Base-by-base conservation (phyloP, 2,113 vertebrate species). In the Sarotherodon lohbergeri region DNA sequence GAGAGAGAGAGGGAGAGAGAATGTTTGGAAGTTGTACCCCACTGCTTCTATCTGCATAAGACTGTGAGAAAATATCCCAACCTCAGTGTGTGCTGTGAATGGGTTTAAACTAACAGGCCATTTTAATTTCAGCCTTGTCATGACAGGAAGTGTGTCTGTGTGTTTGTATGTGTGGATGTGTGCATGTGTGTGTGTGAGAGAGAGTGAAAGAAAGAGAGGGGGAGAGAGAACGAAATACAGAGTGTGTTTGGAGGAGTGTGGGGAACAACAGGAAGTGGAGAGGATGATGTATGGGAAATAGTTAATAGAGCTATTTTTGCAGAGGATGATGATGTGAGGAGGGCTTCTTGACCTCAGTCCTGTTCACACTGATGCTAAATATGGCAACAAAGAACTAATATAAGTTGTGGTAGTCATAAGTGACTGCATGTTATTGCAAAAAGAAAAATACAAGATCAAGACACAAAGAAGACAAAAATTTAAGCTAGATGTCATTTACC, bases 121-220 rank as follows among this genome's bases (percentile, higher is more conserved):
- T 83, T 94, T 94, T 89, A 89, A 93, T 95, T 94, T 93, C 85
- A 90, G 86, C 71, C 88, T 52, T 90, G 93, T 94, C 93, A 90
- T 92, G 90, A 89, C 92, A 95, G 94, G 94, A 95, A 92, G 90
- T 93, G 66, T 88, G 66, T 89, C 3, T 87, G 78, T 85, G 12
- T 80, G 12, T 82, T 3, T 82, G 63, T 41, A 4, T 57, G 57
- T 59, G 79, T 66, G 24, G 73, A 34, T 68, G 68, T 56, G 11
- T 36, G 36, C 7, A 7, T 80, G n/a, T 66, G 50, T 46, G 54
- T 85, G 84, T 57, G 89, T 17, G 27, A 5, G 55, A 48, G 36
- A 63, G 63, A 29, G 59, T 34, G 59, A 34, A 9, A 59, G 55
- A 78, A 50, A 16, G 56, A 52, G 80, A 63, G 36, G 6, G 41